These are phyloP conservation scores for Melanargia galathea DNA, from an alignment of 2,888 invertebrate species.

Conservation along the genomic window DNA sequence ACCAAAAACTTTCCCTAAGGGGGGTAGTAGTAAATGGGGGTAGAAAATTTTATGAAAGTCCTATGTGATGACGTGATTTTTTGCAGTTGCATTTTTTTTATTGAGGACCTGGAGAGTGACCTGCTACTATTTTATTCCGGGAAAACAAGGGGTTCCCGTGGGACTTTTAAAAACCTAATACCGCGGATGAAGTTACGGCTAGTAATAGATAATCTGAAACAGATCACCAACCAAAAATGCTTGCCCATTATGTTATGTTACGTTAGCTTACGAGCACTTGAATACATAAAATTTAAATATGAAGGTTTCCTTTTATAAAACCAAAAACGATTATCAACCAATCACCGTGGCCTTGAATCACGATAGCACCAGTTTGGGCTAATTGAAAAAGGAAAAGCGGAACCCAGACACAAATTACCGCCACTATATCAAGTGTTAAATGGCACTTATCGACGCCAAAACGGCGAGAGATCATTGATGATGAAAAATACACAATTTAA, in stretches of 20 bases:
- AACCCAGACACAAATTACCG: slow-evolving; percentile 75
- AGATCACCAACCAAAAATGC: neutral
- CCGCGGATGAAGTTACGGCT: no score
- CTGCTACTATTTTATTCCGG: no score
- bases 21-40: no score
- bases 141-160: no score
- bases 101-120: no score
- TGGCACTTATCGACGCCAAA: slow-evolving; percentile 78
- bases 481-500: slow-evolving; percentile 82
- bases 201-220: no score
- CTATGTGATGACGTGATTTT: no score
- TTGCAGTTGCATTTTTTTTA: no score
- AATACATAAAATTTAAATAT: slow-evolving; percentile 42
- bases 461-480: slow-evolving; percentile 70
- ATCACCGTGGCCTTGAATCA: slow-evolving; percentile 62
- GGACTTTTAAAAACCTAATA: no score
- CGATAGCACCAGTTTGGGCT: slow-evolving; percentile 73
- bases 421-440: slow-evolving; percentile 82
- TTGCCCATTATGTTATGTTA: neutral
- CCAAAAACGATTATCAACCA: slow-evolving; percentile 43
- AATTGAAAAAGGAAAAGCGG: slow-evolving; percentile 79
- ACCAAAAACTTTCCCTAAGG: no score
- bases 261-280: neutral
- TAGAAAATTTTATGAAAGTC: no score
- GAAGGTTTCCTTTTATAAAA: slow-evolving; percentile 49